Evolutionary conservation across 2,113 vertebrate genomes (phyloP), one percentile per base, ranked within the genome.

Genomic region (Elephantulus edwardii): DNA sequence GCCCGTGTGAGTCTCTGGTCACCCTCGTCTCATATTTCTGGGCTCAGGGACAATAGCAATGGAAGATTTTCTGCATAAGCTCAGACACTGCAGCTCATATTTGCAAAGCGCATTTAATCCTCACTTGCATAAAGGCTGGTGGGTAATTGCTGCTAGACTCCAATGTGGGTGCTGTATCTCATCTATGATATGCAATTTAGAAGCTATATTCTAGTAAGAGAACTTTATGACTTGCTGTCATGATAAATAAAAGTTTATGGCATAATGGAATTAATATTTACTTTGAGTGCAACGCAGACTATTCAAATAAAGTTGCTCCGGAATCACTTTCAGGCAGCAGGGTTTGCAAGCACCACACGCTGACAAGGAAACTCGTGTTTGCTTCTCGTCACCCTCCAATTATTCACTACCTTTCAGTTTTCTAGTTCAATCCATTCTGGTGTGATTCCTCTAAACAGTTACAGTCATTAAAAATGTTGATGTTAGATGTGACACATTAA

Each of bases 201-300:
- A 78, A 91, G 96, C 97, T 96, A 3, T 78, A 94, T 91, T 95
- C 96, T 95, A 96, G 95, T 95, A 95, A 97, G 97, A 95, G 83
- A 96, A 96, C 95, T 97, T 97, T 92, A 97, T 79, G 95, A 91
- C 94, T 96, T 92, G 93, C 96, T 97, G 97, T 96, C 96, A 89
- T 86, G 95, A 96, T 96, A 98, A 98, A 96, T 97, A 97, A 97
- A 95, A 92, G 96, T 96, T 97, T 97, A 97, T 93, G 95, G 97
- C 93, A 93, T 97, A 97, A 98, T 96, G 96, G 96, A 97, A 98
- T 97, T 97, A 97, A 97, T 97, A 97, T 97, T 97, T 97, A 97
- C 97, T 97, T 94, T 94, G 97, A 95, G 94, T 95, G 96, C 93
- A 89, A 75, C 58, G 90, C 66, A 85, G 95, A 92, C 93, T 94